Evolutionary conservation across 2,797 vertebrate species (phyloP).

Genomic region (Myripristis murdjan): DNA sequence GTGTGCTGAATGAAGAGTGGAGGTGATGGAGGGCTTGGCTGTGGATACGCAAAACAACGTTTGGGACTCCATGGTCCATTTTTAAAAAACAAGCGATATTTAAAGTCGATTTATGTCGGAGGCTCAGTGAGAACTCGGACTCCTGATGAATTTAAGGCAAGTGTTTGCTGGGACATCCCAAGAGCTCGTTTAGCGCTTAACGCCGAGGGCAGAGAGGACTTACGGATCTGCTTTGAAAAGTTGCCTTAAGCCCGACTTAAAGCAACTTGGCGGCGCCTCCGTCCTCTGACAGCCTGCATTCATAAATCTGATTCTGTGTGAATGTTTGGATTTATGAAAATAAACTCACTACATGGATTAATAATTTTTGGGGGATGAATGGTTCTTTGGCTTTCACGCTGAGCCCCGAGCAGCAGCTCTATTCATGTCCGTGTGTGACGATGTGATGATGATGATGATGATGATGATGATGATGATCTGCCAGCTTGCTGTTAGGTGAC

Average conservation of each 20-base stretch:
- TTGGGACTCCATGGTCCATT: slow-evolving; percentile 23
- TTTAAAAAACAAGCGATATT: slow-evolving; percentile 20
- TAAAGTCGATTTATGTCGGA: slow-evolving; percentile 31
- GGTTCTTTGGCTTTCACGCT: slow-evolving; percentile 36
- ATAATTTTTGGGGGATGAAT: slow-evolving; percentile 51
- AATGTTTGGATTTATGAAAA: slow-evolving; percentile 25
- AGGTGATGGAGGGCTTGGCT: slow-evolving; percentile 36
- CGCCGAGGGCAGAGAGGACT: background rate
- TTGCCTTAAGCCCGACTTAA: slow-evolving; percentile 2
- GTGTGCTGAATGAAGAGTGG: slow-evolving; percentile 28
- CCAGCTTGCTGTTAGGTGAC: slow-evolving; percentile 32
- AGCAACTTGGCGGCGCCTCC: slow-evolving; percentile 46
- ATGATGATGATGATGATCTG: slow-evolving; percentile 40
- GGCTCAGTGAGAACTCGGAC: slow-evolving; percentile 46
- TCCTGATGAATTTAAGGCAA: slow-evolving; percentile 67
- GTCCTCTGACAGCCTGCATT: slow-evolving; percentile 10
- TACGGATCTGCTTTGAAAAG: background rate
- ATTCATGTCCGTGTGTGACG: slow-evolving; percentile 25
- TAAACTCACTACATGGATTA: slow-evolving; percentile 40
- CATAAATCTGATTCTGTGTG: background rate
- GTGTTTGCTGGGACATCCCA: slow-evolving; percentile 21
- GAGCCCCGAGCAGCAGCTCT: slow-evolving; percentile 12
- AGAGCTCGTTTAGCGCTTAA: slow-evolving; percentile 4
- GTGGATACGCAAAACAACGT: background rate
- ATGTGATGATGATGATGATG: no score